A percentile compares a stretch with the other conserved stretches of the same genome.
Conservation (phyloP, 2,888 invertebrate species). For the Monochamus alternatus region DNA sequence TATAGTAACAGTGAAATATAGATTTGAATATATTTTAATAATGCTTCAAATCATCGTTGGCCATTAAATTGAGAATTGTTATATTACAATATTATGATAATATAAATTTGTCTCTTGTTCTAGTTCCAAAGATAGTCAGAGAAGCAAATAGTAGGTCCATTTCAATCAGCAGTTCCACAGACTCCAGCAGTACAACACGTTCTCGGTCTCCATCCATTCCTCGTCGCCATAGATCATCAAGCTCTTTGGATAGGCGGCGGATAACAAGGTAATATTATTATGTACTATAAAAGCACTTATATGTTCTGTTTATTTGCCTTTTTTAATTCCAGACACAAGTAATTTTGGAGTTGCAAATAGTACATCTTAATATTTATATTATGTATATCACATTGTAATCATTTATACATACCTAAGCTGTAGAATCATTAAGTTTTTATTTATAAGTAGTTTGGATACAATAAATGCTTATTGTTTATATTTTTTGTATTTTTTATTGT, state of each 20-base stretch:
- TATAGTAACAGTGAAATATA: no score
- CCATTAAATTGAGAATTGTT: no score
- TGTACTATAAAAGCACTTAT: conserved; percentile 21
- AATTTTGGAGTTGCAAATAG: conserved; percentile 49
- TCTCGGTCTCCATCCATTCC: conserved; percentile 83
- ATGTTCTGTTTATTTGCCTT: conserved; percentile 66
- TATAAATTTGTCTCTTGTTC: conserved; percentile 36
- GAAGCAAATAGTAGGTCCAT: conserved; percentile 58
- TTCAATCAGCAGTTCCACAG: conserved; percentile 55
- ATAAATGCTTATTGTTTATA: conserved; percentile 61
- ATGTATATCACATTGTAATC: conserved; percentile 35
- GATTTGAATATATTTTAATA: no score
- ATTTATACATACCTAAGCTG: conserved; percentile 61
- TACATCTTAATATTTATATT: conserved; percentile 42
- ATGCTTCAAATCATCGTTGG: no score
- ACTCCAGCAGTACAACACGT: conserved; percentile 70
- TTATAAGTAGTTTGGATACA: conserved; percentile 51
- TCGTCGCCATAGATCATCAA: conserved; percentile 92
- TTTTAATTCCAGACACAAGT: conserved; percentile 72
- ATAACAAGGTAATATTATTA: conserved; percentile 88
- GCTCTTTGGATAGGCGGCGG: conserved; percentile 92
- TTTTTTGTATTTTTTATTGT: conserved; percentile 65
- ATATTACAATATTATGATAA: background rate
- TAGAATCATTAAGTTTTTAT: conserved; percentile 62
- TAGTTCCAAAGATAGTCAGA: conserved; percentile 50